Percentiles rank a stretch among this genome's conserved stretches.
phyloP scores from a whole-genome alignment of 2,888 invertebrate genomes.

The Diaprepes abbreviatus region DNA sequence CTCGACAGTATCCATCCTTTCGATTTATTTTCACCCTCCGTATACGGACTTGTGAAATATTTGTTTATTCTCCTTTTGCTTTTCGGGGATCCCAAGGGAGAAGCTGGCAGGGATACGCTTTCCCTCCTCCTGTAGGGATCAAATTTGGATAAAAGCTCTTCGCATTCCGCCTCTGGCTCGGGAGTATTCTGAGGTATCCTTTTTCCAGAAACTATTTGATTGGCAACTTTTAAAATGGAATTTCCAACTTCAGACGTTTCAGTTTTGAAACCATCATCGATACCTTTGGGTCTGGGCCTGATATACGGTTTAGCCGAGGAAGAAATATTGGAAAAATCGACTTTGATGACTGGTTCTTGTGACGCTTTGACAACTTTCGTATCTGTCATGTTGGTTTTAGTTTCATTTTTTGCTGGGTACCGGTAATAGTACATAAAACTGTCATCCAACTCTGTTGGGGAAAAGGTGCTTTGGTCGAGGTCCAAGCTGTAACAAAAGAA shows the following conservation, averaged over 20 bases:
- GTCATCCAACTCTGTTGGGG: constrained; percentile 83
- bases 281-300: constrained; percentile 54
- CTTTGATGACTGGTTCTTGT: constrained; percentile 35
- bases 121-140: constrained; percentile 71
- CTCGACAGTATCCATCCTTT: constrained; percentile 77
- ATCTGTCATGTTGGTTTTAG: constrained; percentile 36
- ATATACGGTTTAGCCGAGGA: background rate
- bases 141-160: constrained; percentile 61
- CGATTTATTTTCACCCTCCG: constrained; percentile 63
- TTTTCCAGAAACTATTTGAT: constrained; percentile 72
- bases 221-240: constrained; percentile 73
- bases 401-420: constrained; percentile 57
- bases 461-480: constrained; percentile 73
- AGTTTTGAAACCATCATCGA: constrained; percentile 79
- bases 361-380: constrained; percentile 48
- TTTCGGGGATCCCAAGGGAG: constrained; percentile 77
- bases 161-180: constrained; percentile 47
- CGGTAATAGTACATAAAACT: constrained; percentile 75
- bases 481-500: constrained; percentile 67
- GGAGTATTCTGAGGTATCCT: constrained; percentile 55
- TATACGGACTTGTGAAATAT: constrained; percentile 72
- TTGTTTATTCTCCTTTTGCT: constrained; percentile 72
- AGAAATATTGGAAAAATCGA: constrained; percentile 73
- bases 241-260: constrained; percentile 79
- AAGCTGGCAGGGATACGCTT: constrained; percentile 80